Evolutionary conservation across 2,113 vertebrate species (phyloP), one percentile per base, ranked within the genome.

Genomic region (Etheostoma spectabile): DNA sequence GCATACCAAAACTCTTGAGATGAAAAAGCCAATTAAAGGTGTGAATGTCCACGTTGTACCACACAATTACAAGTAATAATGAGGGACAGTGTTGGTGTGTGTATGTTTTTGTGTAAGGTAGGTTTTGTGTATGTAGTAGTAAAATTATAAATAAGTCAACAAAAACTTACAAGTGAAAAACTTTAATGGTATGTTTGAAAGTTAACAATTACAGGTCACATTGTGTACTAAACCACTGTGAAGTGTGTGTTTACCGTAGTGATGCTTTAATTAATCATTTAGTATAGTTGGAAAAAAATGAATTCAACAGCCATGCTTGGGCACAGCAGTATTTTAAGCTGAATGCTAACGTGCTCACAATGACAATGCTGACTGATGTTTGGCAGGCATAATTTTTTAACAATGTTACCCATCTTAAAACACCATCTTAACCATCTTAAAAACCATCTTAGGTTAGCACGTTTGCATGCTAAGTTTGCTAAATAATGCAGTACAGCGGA

Each of bases 21-120:
- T 91, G 86, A 88, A 87, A 64, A 75, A 87, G 81, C 89, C 94
- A 95, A 95, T 94, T 94, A 95, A 93, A 94, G 91, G 94, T 95
- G 94, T 91, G 90, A 95, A 93, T 71, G 85, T 78, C 51, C 21
- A 52, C n/a, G 69, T 30, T 74, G 74, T 30, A 77, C 42, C 80
- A 86, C 82, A 87, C 81, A 79, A 83, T 87, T 82, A 80, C 57
- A 78, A 59, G 52, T 63, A 65, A 79, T 70, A 70, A 86, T 86
- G 30, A 79, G 74, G 3, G 12, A 56, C 69, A 60, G n/a, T 24
- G 52, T 52, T n/a, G 46, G n/a, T 52, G 18, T 80, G 74, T 57
- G 61, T 18, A 12, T 67, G 55, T 64, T 27, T 68, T 67, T 81
- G 63, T 75, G 61, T 66, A 53, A 56, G 22, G 57, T 27, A 46